Evolutionary conservation across 1,140 invertebrate genomes (phyloP).

Genomic region (Megalonaias nervosa): DNA sequence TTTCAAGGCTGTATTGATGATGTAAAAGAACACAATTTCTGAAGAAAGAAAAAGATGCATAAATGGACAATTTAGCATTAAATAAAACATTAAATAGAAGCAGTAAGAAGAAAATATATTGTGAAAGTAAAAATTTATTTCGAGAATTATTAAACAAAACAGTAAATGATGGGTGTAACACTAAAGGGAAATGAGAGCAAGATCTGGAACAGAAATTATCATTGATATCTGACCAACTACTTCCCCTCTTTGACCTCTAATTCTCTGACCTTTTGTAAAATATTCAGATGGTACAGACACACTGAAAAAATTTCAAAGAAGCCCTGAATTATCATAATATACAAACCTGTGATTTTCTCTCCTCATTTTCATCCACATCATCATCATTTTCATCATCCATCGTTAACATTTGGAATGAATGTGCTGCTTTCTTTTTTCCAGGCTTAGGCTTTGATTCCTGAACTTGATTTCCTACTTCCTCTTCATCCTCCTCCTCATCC

Average conservation of each 20-base stretch:
- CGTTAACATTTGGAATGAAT: slow-evolving; percentile 45
- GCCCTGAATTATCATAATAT: not conserved
- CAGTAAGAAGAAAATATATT: no score
- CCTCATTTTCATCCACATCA: slow-evolving; percentile 9
- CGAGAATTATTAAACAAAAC: no score
- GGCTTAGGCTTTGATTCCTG: not conserved
- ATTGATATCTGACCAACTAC: not conserved
- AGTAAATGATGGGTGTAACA: no score
- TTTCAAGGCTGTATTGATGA: no score
- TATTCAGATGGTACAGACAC: not conserved
- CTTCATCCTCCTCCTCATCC: slow-evolving; percentile 25
- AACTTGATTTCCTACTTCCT: no score
- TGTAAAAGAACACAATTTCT: no score
- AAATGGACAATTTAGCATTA: no score
- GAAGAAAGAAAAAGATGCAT: no score
- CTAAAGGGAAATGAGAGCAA: no score
- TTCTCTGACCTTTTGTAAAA: not conserved
- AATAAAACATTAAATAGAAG: no score
- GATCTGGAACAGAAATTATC: not conserved
- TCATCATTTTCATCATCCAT: slow-evolving; percentile 36
- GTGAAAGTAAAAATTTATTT: no score
- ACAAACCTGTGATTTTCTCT: slow-evolving; percentile 23
- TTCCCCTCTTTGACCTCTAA: not conserved
- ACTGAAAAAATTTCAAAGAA: not conserved
- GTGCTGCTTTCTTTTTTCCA: slow-evolving; percentile 18